A percentile compares a stretch with the other conserved stretches of the same genome.
Conservation (phyloP, 1,140 invertebrate genomes). For the Drosophila orosa region DNA sequence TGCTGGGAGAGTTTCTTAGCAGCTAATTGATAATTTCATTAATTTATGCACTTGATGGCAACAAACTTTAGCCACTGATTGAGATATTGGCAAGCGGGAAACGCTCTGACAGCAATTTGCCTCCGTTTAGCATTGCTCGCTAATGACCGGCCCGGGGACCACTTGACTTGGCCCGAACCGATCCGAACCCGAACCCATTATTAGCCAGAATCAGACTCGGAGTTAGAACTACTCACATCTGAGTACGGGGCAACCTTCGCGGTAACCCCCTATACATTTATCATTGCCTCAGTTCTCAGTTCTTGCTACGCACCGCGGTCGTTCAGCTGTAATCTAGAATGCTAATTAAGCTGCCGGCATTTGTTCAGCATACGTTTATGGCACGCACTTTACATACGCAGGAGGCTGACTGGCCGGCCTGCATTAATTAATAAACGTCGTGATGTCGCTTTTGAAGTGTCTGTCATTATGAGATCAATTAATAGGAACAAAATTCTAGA, state of each 20-base stretch:
- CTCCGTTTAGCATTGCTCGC: slow-evolving; percentile 57
- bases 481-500: slow-evolving; percentile 84
- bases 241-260: slow-evolving; percentile 32
- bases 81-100: slow-evolving; percentile 64
- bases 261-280: slow-evolving; percentile 53
- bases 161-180: slow-evolving; percentile 26
- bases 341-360: slow-evolving; percentile 83
- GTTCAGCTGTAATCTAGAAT: slow-evolving; percentile 68
- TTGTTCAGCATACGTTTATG: slow-evolving; percentile 59
- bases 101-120: slow-evolving; percentile 57
- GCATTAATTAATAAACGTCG: slow-evolving; percentile 83
- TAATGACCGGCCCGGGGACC: slow-evolving; percentile 27
- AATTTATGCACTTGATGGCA: slow-evolving; percentile 61
- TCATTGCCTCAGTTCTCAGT: slow-evolving; percentile 48
- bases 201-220: slow-evolving; percentile 28
- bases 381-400: slow-evolving; percentile 70
- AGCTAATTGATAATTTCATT: slow-evolving; percentile 75
- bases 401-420: slow-evolving; percentile 52
- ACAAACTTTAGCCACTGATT: slow-evolving; percentile 48
- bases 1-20: slow-evolving; percentile 32
- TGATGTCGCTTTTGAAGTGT: slow-evolving; percentile 83
- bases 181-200: slow-evolving; percentile 41
- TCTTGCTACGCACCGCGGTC: slow-evolving; percentile 61
- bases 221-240: slow-evolving; percentile 7
- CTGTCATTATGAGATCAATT: slow-evolving; percentile 84